Evolutionary conservation across 2,888 invertebrate species (phyloP).

Genomic region (Eilema depressum): DNA sequence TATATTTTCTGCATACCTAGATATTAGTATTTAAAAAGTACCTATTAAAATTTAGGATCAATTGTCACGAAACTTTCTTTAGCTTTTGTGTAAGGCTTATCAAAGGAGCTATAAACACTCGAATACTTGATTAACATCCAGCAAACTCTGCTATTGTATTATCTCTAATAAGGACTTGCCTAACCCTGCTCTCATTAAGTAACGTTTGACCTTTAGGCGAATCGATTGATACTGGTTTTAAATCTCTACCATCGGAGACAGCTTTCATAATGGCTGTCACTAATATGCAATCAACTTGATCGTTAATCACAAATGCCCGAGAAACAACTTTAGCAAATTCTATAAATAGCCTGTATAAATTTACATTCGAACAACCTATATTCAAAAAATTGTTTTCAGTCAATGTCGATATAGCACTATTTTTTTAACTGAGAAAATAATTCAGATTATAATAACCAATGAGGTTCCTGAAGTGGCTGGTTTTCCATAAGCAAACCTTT

Average conservation of each 20-base stretch:
- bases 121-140: background rate
- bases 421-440: background rate
- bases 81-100: background rate
- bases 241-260: constrained; percentile 38
- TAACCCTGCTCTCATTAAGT: constrained; percentile 45
- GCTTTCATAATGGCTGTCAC: constrained; percentile 51
- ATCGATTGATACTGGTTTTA: constrained; percentile 51
- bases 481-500: background rate
- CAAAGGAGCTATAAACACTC: background rate
- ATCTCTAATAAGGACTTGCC: constrained; percentile 36
- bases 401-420: background rate
- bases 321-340: background rate
- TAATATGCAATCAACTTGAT: constrained; percentile 37
- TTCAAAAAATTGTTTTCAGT: too few relatives aligned
- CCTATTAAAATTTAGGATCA: background rate
- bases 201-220: constrained; percentile 41
- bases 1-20: too few relatives aligned
- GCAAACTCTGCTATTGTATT: constrained; percentile 25
- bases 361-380: background rate
- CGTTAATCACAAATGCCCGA: constrained; percentile 37
- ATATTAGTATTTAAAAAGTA: too few relatives aligned
- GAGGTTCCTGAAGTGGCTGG: background rate
- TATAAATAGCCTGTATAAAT: background rate
- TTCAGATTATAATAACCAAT: background rate
- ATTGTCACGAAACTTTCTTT: background rate